Conservation (phyloP, 1,140 invertebrate genomes). For the Euglossa dilemma region DNA sequence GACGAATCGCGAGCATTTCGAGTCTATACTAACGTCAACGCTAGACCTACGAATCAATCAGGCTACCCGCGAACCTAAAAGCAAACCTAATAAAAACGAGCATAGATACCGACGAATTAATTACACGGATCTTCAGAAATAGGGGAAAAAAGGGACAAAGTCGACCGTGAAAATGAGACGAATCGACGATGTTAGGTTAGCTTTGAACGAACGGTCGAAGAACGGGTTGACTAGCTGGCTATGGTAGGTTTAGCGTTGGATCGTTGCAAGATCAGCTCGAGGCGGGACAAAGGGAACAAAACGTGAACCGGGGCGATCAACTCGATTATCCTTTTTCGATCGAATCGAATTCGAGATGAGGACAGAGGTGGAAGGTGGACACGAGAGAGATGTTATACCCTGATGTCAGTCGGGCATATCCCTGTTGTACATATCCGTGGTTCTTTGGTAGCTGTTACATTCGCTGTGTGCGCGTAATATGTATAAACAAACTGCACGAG, state of each 20-base stretch:
- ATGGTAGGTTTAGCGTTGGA: background rate
- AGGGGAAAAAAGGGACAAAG: too few species aligned
- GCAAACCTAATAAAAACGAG: too few species aligned
- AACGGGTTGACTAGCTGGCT: too few species aligned
- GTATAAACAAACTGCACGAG: slow-evolving; percentile 20
- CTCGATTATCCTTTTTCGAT: slow-evolving; percentile 35
- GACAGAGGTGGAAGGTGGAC: background rate
- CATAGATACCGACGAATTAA: too few species aligned
- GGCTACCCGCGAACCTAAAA: too few species aligned
- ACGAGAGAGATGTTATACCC: slow-evolving; percentile 5
- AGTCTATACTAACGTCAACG: background rate
- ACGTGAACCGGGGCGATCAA: background rate
- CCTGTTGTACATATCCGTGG: slow-evolving; percentile 68
- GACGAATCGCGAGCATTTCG: background rate
- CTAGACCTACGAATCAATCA: too few species aligned
- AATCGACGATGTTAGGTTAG: too few species aligned
- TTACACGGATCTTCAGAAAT: too few species aligned
- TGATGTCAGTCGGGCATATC: slow-evolving; percentile 58
- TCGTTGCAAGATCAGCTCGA: background rate
- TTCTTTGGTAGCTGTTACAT: slow-evolving; percentile 57
- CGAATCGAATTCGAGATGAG: slow-evolving; percentile 15
- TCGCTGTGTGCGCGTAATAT: slow-evolving; percentile 39
- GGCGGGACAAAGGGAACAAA: too few species aligned
- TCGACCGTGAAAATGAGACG: too few species aligned
- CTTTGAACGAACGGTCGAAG: too few species aligned